A percentile compares a stretch with the other conserved stretches of the same genome.
Conservation (phyloP, 2,113 vertebrate genomes). For the Anthoscopus minutus region DNA sequence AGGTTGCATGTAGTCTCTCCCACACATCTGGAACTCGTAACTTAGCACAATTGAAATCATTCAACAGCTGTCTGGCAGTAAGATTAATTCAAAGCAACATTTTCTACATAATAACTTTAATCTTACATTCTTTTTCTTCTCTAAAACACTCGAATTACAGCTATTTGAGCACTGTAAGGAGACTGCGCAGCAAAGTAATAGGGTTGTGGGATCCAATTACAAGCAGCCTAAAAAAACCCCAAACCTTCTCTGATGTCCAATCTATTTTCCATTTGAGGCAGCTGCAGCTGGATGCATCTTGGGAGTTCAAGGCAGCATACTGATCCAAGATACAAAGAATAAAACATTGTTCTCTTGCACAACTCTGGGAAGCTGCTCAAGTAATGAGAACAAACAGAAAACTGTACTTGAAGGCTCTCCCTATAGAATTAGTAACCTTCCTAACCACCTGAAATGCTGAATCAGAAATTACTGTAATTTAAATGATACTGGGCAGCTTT, state of each 20-base stretch:
- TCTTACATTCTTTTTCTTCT: background rate
- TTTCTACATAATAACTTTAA: background rate
- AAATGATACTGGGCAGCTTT: background rate
- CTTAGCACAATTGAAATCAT: background rate
- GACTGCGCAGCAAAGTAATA: background rate
- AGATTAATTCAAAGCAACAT: background rate
- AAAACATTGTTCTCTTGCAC: background rate
- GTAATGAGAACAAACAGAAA: background rate
- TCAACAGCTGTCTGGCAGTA: background rate
- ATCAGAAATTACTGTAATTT: background rate
- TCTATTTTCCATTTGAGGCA: background rate
- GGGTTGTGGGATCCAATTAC: background rate
- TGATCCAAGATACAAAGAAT: background rate
- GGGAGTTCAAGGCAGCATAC: background rate
- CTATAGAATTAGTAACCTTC: background rate
- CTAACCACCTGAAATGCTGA: background rate
- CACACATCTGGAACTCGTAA: background rate
- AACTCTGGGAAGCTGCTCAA: background rate
- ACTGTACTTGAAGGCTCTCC: background rate
- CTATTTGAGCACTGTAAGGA: background rate
- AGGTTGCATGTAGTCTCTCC: background rate
- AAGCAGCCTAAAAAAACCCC: background rate
- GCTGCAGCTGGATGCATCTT: slow-evolving; percentile 1
- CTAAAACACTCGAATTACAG: background rate
- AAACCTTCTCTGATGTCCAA: background rate